These are phyloP conservation scores for Volucella inanis DNA, from an alignment of 2,888 invertebrate genomes.

Conservation along the genomic window DNA sequence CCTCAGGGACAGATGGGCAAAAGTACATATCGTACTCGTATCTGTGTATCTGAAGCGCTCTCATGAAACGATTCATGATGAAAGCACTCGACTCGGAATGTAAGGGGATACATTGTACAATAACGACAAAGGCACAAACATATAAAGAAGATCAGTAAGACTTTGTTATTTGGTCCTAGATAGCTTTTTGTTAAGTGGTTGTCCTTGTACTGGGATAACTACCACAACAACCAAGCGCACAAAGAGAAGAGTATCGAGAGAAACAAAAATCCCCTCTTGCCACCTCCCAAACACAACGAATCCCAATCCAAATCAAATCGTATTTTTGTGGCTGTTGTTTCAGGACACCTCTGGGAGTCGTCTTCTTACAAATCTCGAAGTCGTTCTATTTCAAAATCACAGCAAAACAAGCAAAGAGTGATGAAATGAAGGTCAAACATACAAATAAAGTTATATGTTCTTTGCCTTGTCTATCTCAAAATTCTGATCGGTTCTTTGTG, in stretches of 20 bases:
- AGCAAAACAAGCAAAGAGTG: conserved; percentile 17
- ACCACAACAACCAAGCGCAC: not conserved
- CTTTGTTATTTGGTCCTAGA: conserved; percentile 36
- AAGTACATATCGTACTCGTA: conserved; percentile 46
- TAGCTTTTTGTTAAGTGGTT: conserved; percentile 50
- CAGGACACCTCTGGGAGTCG: conserved; percentile 59
- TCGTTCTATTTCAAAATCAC: conserved; percentile 10
- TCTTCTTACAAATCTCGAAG: conserved; percentile 19
- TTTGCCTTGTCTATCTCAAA: not conserved
- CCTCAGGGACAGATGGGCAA: conserved; percentile 62
- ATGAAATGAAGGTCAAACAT: conserved; percentile 58
- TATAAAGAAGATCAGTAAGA: conserved; percentile 47
- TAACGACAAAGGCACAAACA: not conserved
- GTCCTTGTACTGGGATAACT: conserved; percentile 28
- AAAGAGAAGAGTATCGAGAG: conserved; percentile 7
- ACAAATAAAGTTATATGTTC: not conserved
- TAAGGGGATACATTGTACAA: not conserved
- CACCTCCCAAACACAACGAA: conserved; percentile 7
- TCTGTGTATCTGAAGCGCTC: conserved; percentile 37
- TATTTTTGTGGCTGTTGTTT: conserved; percentile 62
- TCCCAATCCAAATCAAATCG: conserved; percentile 65
- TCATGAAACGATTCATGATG: conserved; percentile 33
- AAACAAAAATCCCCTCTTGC: not conserved
- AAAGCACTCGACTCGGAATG: conserved; percentile 9
- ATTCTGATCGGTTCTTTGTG: not conserved